These are phyloP conservation scores for Tympanoctomys barrerae DNA, from an alignment of 2,797 vertebrate species.

Conservation along the genomic window DNA sequence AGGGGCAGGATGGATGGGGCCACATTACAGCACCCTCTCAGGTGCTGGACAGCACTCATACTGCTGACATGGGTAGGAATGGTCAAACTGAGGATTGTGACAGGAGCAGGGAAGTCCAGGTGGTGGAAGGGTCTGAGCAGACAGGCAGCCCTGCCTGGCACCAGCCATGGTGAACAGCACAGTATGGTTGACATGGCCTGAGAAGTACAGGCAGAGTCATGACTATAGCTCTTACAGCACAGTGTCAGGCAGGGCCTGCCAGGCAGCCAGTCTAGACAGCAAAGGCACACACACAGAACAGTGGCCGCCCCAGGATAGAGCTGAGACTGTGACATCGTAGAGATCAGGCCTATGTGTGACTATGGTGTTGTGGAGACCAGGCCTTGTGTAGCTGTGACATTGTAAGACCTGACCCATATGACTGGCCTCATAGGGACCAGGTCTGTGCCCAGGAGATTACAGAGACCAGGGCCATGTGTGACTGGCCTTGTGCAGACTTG, in stretches of 20 bases:
- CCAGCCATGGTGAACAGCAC: neutral
- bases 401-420: neutral
- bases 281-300: neutral
- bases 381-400: neutral
- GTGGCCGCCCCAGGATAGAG: neutral
- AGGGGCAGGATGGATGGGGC: neutral
- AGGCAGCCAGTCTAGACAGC: neutral
- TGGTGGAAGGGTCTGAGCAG: neutral
- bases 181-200: neutral
- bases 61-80: neutral
- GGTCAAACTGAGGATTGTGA: neutral
- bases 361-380: neutral
- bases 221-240: neutral
- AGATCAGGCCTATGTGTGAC: neutral
- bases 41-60: neutral
- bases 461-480: neutral
- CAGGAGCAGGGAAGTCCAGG: accelerated
- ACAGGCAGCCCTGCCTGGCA: too few relatives aligned
- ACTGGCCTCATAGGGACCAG: neutral
- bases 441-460: neutral
- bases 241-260: neutral
- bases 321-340: neutral
- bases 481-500: too few relatives aligned
- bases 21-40: neutral
- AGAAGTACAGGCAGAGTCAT: neutral